A percentile compares a stretch with the other conserved stretches of the same genome.
phyloP scores from a whole-genome alignment of 2,113 vertebrate species.

The Saguinus midas region DNA sequence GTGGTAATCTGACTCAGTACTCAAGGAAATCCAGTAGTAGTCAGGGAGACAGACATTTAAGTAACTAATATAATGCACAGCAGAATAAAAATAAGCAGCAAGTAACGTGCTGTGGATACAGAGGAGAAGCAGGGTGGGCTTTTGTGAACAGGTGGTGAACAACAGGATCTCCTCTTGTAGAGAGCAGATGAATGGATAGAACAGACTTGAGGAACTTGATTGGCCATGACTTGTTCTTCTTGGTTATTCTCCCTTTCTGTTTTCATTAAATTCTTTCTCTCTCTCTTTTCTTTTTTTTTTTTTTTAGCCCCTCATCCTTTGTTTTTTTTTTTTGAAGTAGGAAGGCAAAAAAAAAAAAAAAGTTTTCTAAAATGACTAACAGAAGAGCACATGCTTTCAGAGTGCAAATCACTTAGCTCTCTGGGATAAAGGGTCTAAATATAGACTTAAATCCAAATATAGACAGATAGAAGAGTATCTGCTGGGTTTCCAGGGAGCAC shows the following conservation, averaged over 20 bases:
- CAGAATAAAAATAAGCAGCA: neutral
- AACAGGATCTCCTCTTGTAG: neutral
- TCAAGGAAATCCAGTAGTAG: constrained; percentile 7
- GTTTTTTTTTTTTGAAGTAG: neutral
- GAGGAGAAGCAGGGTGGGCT: neutral
- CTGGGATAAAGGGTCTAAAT: constrained; percentile 34
- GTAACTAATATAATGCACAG: neutral
- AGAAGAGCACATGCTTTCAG: neutral
- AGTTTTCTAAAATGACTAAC: constrained; percentile 44
- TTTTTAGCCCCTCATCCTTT: neutral
- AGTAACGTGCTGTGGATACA: neutral
- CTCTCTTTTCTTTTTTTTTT: neutral
- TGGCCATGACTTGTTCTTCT: neutral
- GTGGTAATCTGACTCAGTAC: neutral
- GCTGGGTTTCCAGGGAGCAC: constrained; percentile 10
- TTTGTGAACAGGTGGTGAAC: fast-evolving
- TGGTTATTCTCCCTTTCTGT: neutral
- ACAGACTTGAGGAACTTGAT: neutral
- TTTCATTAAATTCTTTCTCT: constrained; percentile 21
- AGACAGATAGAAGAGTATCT: neutral
- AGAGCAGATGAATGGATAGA: neutral
- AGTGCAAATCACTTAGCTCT: neutral
- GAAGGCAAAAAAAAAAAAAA: neutral
- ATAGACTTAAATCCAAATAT: constrained; percentile 31
- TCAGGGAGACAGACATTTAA: neutral